Evolutionary conservation across 2,113 vertebrate species (phyloP).

Genomic region (Syngnathus typhle): DNA sequence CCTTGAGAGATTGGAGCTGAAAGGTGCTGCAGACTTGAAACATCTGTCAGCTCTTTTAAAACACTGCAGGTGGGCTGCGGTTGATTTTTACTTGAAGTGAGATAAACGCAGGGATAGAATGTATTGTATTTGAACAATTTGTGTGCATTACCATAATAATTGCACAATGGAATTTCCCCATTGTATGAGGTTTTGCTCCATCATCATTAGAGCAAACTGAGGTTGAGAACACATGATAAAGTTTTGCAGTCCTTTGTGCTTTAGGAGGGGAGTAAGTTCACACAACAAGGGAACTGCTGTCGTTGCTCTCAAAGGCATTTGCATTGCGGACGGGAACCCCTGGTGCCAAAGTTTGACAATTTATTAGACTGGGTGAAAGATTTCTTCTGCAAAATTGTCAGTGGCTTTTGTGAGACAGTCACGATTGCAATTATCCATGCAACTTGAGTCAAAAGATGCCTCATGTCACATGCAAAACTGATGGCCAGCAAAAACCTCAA

Average conservation of each 20-base stretch:
- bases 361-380: conserved; percentile 58
- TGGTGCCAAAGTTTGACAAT: conserved; percentile 59
- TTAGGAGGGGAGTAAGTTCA: conserved; percentile 60
- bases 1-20: conserved; percentile 56
- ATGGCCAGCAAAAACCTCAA: too few relatives aligned
- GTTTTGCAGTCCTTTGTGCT: conserved; percentile 50
- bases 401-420: too few relatives aligned
- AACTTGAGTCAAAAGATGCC: too few relatives aligned
- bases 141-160: not conserved
- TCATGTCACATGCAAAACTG: too few relatives aligned
- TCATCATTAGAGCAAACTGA: not conserved
- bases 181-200: not conserved
- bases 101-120: conserved; percentile 27
- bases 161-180: not conserved
- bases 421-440: too few relatives aligned
- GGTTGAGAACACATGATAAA: conserved; percentile 38
- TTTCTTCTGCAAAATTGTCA: conserved; percentile 38
- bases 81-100: conserved; percentile 44
- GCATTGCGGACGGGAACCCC: conserved; percentile 62
- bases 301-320: conserved; percentile 61
- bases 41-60: conserved; percentile 38
- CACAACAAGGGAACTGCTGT: conserved; percentile 42
- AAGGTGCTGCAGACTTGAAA: conserved; percentile 58
- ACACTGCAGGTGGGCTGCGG: conserved; percentile 36
- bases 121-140: not conserved